Evolutionary conservation across 2,797 vertebrate species (phyloP).

Genomic region (Mus caroli): DNA sequence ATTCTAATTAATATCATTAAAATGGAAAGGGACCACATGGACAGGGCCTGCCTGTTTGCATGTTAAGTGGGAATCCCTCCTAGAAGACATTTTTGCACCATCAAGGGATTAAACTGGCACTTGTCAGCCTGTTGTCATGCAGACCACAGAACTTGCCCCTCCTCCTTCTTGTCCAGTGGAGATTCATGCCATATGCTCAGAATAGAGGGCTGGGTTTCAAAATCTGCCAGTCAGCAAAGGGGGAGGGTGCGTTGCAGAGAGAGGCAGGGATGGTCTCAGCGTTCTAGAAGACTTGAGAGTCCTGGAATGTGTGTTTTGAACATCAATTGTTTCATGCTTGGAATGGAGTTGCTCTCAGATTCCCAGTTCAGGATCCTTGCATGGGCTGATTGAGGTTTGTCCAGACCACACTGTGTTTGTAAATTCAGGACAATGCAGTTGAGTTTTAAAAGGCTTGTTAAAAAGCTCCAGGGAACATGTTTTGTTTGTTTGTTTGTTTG

Average conservation of each 20-base stretch:
- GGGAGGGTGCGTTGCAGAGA: conserved; percentile 68
- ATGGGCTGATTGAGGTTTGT: conserved; percentile 1
- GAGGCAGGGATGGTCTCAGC: conserved; percentile 68
- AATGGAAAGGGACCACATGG: conserved; percentile 77
- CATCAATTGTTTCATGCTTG: conserved; percentile 16
- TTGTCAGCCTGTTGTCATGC: conserved; percentile 80
- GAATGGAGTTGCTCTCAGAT: not conserved
- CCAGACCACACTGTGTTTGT: conserved; percentile 9
- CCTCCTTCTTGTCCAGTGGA: conserved; percentile 74
- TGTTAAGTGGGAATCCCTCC: conserved; percentile 85
- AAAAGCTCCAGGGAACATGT: conserved; percentile 13
- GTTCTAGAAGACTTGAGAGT: conserved; percentile 20
- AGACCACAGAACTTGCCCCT: conserved; percentile 78
- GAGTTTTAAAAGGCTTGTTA: conserved; percentile 40
- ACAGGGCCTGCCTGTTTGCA: conserved; percentile 81
- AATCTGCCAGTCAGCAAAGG: conserved; percentile 82
- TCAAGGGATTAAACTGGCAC: conserved; percentile 87
- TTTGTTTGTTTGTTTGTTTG: not conserved
- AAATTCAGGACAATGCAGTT: conserved; percentile 33
- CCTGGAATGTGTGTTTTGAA: not conserved
- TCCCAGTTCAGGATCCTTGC: not conserved
- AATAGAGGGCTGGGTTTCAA: conserved; percentile 84
- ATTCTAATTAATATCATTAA: conserved; percentile 79
- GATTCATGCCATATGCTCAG: conserved; percentile 88
- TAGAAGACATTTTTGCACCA: conserved; percentile 86